These are phyloP conservation scores for Drosophila arawakana DNA, from an alignment of 1,140 invertebrate genomes.

Conservation along the genomic window DNA sequence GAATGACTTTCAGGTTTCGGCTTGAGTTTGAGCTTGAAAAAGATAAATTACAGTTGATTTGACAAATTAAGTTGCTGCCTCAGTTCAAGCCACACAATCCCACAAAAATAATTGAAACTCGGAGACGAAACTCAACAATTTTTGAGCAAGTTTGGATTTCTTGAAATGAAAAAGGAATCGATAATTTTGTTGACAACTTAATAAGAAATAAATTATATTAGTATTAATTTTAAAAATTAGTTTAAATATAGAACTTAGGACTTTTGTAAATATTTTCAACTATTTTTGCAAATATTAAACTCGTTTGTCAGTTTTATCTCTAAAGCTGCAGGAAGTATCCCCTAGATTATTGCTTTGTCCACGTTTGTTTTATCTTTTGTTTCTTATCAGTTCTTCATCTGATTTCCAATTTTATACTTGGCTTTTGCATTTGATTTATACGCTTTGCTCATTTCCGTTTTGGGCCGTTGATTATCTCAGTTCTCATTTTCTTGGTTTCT, in stretches of 20 bases:
- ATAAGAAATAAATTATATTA: too few species aligned
- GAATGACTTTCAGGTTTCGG: conserved; percentile 67
- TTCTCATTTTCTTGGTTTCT: conserved; percentile 19
- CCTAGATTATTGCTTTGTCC: conserved; percentile 12
- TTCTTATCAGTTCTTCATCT: conserved; percentile 6
- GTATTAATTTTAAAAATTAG: too few species aligned
- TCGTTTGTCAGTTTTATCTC: conserved; percentile 13
- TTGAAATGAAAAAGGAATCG: too few species aligned
- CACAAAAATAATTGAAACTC: conserved; percentile 25
- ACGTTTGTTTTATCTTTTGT: conserved; percentile 22
- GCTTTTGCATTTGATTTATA: conserved; percentile 73
- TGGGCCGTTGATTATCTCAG: conserved; percentile 67
- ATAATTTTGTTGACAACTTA: too few species aligned
- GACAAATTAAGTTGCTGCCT: conserved; percentile 73
- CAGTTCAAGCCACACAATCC: background rate
- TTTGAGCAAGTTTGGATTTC: too few species aligned
- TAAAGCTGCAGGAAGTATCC: background rate
- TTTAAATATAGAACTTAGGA: too few species aligned
- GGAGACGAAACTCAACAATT: too few species aligned
- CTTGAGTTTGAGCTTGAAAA: conserved; percentile 32
- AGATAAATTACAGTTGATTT: conserved; percentile 78
- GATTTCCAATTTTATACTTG: background rate
- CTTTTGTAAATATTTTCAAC: too few species aligned
- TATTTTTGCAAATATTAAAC: background rate
- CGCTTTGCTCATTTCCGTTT: conserved; percentile 69